A percentile compares a stretch with the other conserved stretches of the same genome.
phyloP scores from a whole-genome alignment of 2,797 vertebrate species.

The Coranthus polyacanthus region DNA sequence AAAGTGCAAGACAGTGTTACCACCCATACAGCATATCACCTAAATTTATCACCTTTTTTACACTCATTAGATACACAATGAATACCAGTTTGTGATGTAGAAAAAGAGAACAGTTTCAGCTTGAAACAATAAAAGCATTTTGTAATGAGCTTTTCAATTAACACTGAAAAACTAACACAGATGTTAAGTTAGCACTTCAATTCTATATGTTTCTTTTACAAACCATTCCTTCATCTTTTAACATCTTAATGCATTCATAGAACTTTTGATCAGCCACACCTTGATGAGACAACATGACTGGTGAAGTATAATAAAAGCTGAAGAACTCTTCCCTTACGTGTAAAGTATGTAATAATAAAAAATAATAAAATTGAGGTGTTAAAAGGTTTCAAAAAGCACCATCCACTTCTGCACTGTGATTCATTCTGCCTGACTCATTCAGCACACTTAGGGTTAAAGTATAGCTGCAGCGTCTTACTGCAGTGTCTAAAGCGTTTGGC shows the following conservation, averaged over 20 bases:
- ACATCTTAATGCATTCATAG: slow-evolving; percentile 32
- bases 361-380: slow-evolving; percentile 11
- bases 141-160: slow-evolving; percentile 35
- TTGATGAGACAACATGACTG: slow-evolving; percentile 35
- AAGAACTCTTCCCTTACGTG: slow-evolving; percentile 8
- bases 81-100: slow-evolving; percentile 49
- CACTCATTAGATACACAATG: slow-evolving; percentile 46
- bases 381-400: slow-evolving; percentile 56
- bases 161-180: slow-evolving; percentile 1
- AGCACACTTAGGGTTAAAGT: slow-evolving; percentile 86
- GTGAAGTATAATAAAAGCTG: slow-evolving; percentile 8
- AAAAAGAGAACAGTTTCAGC: slow-evolving; percentile 42
- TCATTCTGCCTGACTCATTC: slow-evolving; percentile 74
- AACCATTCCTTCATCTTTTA: slow-evolving; percentile 7
- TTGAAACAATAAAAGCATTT: slow-evolving; percentile 35
- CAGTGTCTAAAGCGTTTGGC: slow-evolving; percentile 87
- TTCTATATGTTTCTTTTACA: neutral
- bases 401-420: slow-evolving; percentile 80
- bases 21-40: slow-evolving; percentile 50
- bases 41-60: slow-evolving; percentile 46
- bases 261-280: slow-evolving; percentile 51
- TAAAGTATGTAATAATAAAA: slow-evolving; percentile 3
- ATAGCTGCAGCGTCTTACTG: slow-evolving; percentile 91
- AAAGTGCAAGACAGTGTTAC: slow-evolving; percentile 54
- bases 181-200: slow-evolving; percentile 10